Base-by-base conservation (phyloP, 2,113 vertebrate species). In the Spermophilus dauricus region DNA sequence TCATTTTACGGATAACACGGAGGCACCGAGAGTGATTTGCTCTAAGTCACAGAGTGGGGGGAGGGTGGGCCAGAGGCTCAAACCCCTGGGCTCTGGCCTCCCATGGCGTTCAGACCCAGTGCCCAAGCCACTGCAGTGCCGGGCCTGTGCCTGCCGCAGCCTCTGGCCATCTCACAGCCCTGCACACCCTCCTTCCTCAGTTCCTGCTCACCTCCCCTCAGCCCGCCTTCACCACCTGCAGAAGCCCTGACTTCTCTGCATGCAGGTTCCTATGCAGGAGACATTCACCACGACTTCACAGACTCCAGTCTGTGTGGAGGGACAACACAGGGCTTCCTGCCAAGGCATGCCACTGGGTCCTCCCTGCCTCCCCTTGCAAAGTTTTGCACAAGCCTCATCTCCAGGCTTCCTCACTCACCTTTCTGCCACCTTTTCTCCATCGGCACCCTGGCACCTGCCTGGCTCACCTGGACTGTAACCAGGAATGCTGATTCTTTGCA, bases 251-350 rank as follows among this genome's bases (percentile, higher is more conserved):
- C 18, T 48, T 13, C 51, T 11, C 67, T 20, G 32, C 11, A 2
- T 4, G 4, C 11, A 48, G 42, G 65, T 37, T 48, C 28, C 6
- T 7, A 2, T 28, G 34, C 10, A 69, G n/a, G 42, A 0, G 7
- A 73, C 0, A 2, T 18, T 34, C 28, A 51, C 17, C n/a, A 28
- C 80, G 12, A 69, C 10, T 11, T 6, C 17, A 30, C 28, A 85
- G 12, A 69, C 10, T 11, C 8, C 18, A 14, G 8, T 42, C 17
- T 24, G 37, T 24, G 8, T 3, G 45, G 51, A 86, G n/a, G n/a
- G 16, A 34, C 58, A 82, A 42, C 20, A 6, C 16, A 14, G 17
- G 4, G 75, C 16, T 22, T 58, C 56, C 5, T 58, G 56, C 20
- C 20, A 22, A 8, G 20, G 42, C 18, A 12, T 8, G 61, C 1